Conservation (phyloP, 2,113 vertebrate genomes). For the Grammomys surdaster region DNA sequence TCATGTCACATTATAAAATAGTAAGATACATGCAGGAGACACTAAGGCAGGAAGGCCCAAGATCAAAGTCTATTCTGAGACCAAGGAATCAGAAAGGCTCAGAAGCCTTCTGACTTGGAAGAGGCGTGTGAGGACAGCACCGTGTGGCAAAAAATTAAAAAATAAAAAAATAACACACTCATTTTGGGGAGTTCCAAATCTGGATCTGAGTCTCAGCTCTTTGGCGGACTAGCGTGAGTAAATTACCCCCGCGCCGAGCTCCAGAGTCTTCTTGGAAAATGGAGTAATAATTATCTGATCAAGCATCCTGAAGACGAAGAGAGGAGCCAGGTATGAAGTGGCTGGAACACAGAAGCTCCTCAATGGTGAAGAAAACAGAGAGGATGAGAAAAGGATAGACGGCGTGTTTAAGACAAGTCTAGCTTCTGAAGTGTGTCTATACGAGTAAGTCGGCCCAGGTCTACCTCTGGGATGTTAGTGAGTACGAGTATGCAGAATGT, state of each 20-base stretch:
- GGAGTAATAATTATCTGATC: neutral
- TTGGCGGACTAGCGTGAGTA: neutral
- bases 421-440: neutral
- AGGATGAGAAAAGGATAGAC: neutral
- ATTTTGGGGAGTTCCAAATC: constrained; percentile 1
- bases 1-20: neutral
- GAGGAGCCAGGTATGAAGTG: neutral
- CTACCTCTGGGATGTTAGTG: neutral
- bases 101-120: neutral
- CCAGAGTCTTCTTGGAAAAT: constrained; percentile 34
- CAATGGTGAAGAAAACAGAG: neutral
- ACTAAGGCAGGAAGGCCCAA: neutral
- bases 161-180: neutral
- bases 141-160: neutral
- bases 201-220: neutral
- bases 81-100: constrained; percentile 16
- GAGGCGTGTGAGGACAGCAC: neutral
- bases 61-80: neutral
- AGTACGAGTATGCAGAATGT: neutral
- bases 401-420: neutral
- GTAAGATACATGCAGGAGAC: neutral
- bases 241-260: neutral
- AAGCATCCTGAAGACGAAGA: neutral
- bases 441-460: too few relatives aligned
- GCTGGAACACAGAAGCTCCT: neutral